Base-by-base conservation (phyloP, 1,140 invertebrate genomes). In the Melanaphis sacchari region DNA sequence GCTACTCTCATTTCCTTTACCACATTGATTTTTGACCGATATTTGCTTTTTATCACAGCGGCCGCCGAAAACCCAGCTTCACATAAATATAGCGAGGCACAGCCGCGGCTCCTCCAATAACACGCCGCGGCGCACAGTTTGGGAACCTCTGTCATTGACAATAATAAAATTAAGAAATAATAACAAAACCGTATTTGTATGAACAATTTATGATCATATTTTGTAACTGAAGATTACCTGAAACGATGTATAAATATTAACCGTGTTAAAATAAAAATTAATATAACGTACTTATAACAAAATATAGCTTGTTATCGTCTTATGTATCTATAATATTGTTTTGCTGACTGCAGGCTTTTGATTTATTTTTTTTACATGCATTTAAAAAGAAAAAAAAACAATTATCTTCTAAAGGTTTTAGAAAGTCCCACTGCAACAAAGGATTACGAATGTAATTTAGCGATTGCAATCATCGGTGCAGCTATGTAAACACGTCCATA, bases 361-460 rank as follows among this genome's bases (percentile, higher is more conserved):
- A n/a, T n/a, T n/a, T 1, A n/a, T n/a, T 66, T 66, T 54, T 66
- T n/a, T 66, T 59, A 31, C 54, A 15, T 8, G 31, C 1, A 31
- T 31, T 31, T 11, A 66, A n/a, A n/a, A 66, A n/a, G 0, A 49
- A 49, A 18, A 49, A 49, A 15, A 49, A 66, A 59, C 24, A 59
- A 59, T n/a, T 15, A n/a, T 26, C 82, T 84, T 84, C 38, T 21
- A 40, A 84, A 84, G 22, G 38, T 40, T 84, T 41, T 26, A 38
- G 24, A 84, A 24, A 84, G 38, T 40, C 82, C 3, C 24, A 15
- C 21, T 26, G 24, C 38, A 9, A 24, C 82, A 41, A 84, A 84
- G 82, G 82, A 40, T 82, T 82, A 82, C 38, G 54, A 82, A 82
- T 84, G 38, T 84, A 84, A 84, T 84, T 84, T 84, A 84, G 21